Conservation (phyloP, 2,113 vertebrate species). For the Anguilla rostrata region DNA sequence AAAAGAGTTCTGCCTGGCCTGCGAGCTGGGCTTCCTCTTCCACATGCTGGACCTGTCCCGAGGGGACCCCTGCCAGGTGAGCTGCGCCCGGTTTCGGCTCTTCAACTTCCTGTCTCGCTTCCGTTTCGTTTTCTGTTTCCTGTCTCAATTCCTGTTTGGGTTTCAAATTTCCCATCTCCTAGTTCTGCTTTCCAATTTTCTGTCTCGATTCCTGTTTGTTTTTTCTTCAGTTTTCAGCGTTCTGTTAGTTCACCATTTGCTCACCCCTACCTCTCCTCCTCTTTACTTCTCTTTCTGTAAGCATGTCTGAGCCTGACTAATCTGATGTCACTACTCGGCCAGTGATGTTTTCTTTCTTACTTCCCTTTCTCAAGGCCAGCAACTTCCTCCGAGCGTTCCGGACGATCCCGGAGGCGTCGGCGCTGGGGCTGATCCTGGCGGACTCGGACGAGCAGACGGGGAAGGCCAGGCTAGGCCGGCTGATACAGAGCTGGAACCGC, state of each 20-base stretch:
- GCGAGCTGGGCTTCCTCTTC: conserved; percentile 95
- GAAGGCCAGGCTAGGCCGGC: conserved; percentile 85
- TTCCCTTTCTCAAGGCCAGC: conserved; percentile 77
- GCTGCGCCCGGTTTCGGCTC: background rate
- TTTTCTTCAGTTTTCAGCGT: no score
- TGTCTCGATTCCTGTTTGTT: background rate
- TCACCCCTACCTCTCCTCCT: no score
- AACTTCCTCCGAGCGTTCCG: conserved; percentile 96
- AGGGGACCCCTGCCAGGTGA: conserved; percentile 94
- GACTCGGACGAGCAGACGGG: conserved; percentile 96
- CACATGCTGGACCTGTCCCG: conserved; percentile 96
- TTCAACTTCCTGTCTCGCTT: background rate
- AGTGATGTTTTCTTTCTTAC: background rate
- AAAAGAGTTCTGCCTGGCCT: conserved; percentile 97
- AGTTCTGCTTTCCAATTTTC: background rate
- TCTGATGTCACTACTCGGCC: background rate
- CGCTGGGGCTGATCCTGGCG: conserved; percentile 90
- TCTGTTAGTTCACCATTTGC: no score
- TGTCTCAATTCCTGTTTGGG: background rate
- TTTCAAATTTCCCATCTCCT: background rate
- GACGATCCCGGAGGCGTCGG: conserved; percentile 94
- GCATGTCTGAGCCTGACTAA: background rate
- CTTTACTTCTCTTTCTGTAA: no score
- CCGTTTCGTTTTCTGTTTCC: background rate
- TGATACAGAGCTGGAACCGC: conserved; percentile 98